Evolutionary conservation across 2,888 invertebrate species (phyloP), one percentile per base, ranked within the genome.

Genomic region (Ophioninae sp.): DNA sequence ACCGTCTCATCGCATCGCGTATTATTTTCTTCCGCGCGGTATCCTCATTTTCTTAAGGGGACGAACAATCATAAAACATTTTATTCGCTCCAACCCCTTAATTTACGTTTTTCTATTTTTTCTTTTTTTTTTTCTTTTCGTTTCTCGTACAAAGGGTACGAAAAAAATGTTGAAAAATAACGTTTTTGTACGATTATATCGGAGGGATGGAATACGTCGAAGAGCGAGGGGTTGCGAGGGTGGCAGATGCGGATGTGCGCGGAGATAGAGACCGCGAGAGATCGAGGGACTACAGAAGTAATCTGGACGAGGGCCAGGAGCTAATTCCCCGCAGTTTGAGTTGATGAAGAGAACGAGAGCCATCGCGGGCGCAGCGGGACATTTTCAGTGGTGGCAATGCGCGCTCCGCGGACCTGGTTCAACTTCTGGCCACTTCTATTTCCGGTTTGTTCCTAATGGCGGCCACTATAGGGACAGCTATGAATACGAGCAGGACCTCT

Each of bases 281-380:
- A 83, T 78, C 74, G 82, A 79, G 82, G 81, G 76, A 85, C 84
- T 85, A 85, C 85, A 88, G 86, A 89, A 89, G 90, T 90, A 90
- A 90, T 90, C 90, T 90, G 90, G 90, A 90, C 88, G 87, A 79
- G 80, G 88, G 90, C 90, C 90, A 90, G 88, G 79, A 90, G 88
- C 90, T 91, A 89, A 90, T 90, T 90, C 88, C 87, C 86, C 85
- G 85, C 88, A 90, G 90, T 90, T 91, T 88, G 86, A 87, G 89
- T 89, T 91, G 91, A 91, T 90, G 89, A 91, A 91, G 91, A 89
- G 90, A 89, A 89, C 85, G 88, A 87, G 88, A 89, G 86, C 81
- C 85, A 86, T 90, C 89, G 80, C 84, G 81, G 65, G 44, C 41
- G 79, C 37, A 57, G 30, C 44, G 69, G 37, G 69, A 73, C 57